Evolutionary conservation across 2,113 vertebrate species (phyloP), one percentile per base, ranked within the genome.

Genomic region (Eubucco bourcierii): DNA sequence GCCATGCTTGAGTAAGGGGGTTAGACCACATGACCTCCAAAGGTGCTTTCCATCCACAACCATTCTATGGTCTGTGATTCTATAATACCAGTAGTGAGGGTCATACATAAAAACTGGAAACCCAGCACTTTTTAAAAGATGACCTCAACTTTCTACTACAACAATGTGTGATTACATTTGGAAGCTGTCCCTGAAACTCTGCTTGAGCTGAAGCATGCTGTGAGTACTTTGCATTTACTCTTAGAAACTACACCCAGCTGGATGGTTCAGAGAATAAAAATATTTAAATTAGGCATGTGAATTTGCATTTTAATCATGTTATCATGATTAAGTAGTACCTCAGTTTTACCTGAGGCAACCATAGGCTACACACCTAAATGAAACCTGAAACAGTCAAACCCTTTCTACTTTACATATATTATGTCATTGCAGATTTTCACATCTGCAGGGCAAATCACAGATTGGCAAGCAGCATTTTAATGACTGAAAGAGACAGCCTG

Each of bases 261-360:
- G 82, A 87, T 91, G 89, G 87, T 92, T 96, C 93, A 90, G 91
- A 82, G 82, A 82, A 87, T 67, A 90, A 93, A 87, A 64, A 61
- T 67, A 95, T 94, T 94, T 91, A 94, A 95, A 96, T 91, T 60
- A 95, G 82, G 84, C 58, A 85, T 71, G 79, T 72, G 79, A 18
- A 95, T 96, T 93, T 96, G 91, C 89, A 96, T 95, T 65, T 90
- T 93, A 94, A 95, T 96, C 84, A 19, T 83, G 76, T 92, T 96
- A 96, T 87, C 95, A 94, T 91, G 82, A 96, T 83, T 82, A 93
- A 92, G 73, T 93, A 94, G 91, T 93, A 94, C 85, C 72, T 94
- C 2, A 4, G 58, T 9, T 3, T 92, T 94, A 94, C 96, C 94
- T 90, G 72, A 92, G 95, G 96, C 96, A 95, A 95, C 52, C 75